Evolutionary conservation across 2,888 invertebrate species (phyloP).

Genomic region (Scaptomyza polygonia): DNA sequence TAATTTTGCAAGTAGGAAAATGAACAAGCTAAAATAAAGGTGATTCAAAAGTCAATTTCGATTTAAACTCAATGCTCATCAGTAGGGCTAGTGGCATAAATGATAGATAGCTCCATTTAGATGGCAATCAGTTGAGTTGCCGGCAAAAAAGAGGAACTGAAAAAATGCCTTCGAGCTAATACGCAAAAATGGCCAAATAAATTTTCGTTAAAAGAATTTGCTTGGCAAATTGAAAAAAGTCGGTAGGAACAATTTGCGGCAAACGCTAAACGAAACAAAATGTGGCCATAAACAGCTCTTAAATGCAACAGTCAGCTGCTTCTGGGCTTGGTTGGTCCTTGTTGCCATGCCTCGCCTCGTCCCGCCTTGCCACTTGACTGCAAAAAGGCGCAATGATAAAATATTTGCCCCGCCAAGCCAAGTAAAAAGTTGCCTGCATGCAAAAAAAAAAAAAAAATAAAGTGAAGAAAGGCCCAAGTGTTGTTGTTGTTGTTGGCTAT

Average conservation of each 20-base stretch:
- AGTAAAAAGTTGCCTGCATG: constrained; percentile 62
- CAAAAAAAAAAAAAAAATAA: constrained; percentile 15
- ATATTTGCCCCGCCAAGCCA: constrained; percentile 67
- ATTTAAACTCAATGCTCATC: constrained; percentile 22
- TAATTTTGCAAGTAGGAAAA: constrained; percentile 48
- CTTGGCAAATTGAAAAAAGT: constrained; percentile 47
- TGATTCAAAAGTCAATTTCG: constrained; percentile 25
- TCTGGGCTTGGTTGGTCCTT: constrained; percentile 12
- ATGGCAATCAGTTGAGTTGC: constrained; percentile 56
- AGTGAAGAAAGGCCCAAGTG: constrained; percentile 49
- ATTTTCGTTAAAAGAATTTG: constrained; percentile 30
- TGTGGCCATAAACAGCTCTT: constrained; percentile 60
- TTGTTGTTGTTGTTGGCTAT: constrained; percentile 31
- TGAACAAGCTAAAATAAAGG: constrained; percentile 10
- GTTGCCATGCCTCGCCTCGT: constrained; percentile 13
- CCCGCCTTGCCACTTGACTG: constrained; percentile 63
- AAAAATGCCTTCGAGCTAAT: constrained; percentile 20
- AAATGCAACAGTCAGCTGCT: constrained; percentile 57
- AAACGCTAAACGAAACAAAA: constrained; percentile 33
- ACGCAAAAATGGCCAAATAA: constrained; percentile 34
- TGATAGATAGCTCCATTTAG: constrained; percentile 68
- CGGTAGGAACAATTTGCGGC: constrained; percentile 49
- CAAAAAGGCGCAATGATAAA: constrained; percentile 75
- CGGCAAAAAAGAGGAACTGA: neutral
- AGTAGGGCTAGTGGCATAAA: constrained; percentile 38